phyloP scores from a whole-genome alignment of 2,888 invertebrate species.

The Nemotelus nigrinus region DNA sequence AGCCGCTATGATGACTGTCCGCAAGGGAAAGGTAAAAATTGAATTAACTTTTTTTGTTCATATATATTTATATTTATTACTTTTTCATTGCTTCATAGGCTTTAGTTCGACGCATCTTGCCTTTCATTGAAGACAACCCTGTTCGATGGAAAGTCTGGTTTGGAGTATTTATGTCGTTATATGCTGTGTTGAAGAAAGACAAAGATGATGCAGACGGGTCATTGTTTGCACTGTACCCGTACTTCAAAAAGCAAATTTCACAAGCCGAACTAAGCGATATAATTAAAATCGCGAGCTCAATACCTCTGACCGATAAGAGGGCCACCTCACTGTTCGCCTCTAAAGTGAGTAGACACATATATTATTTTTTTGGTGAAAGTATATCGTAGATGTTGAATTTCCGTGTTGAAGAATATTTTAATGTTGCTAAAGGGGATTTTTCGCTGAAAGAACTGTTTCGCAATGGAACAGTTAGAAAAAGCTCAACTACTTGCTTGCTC shows the following conservation, averaged over 20 bases:
- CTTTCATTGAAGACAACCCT: conserved; percentile 63
- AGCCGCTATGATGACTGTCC: conserved; percentile 76
- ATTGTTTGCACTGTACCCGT: conserved; percentile 61
- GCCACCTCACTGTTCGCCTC: conserved; percentile 62
- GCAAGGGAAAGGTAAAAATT: conserved; percentile 80
- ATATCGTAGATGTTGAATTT: too few relatives aligned
- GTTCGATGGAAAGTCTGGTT: conserved; percentile 63
- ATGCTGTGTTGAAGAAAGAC: conserved; percentile 63
- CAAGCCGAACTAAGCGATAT: conserved; percentile 61
- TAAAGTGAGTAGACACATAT: conserved; percentile 58
- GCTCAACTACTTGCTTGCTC: too few relatives aligned
- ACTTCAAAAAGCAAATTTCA: conserved; percentile 62
- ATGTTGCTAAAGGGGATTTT: too few relatives aligned
- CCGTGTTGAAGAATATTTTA: too few relatives aligned
- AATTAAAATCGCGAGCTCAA: conserved; percentile 59
- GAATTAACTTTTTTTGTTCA: not conserved
- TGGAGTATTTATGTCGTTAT: conserved; percentile 61
- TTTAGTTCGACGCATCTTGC: conserved; percentile 74
- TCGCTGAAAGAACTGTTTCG: too few relatives aligned
- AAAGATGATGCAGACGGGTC: conserved; percentile 62
- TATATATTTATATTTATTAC: too few relatives aligned
- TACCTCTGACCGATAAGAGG: conserved; percentile 61
- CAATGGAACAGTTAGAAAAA: too few relatives aligned
- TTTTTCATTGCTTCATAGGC: conserved; percentile 65
- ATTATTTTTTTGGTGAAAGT: not conserved